Base-by-base conservation (phyloP, 2,888 invertebrate genomes). In the Cheilosia grossa region DNA sequence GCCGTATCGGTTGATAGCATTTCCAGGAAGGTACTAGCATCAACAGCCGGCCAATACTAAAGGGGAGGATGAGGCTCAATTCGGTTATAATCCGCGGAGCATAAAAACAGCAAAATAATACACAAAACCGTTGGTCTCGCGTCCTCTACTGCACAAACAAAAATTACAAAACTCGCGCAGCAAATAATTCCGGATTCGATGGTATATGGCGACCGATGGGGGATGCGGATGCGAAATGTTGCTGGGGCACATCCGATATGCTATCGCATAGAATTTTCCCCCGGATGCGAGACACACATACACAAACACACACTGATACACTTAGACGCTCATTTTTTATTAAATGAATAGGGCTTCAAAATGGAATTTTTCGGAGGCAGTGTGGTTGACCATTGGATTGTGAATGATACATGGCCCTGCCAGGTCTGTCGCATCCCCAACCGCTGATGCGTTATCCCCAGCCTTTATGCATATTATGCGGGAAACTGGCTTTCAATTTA, bases 371-470 rank as follows among this genome's bases (percentile, higher is more conserved):
- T 73, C 33, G 58, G 64, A 80, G 54, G 80, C 81, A 56, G 64
- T 81, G 85, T 78, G 81, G 85, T 85, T 81, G 81, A 85, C 85
- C 81, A 85, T 85, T 85, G 85, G 85, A 85, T 85, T 85, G 85
- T 72, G 81, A 81, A 85, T 85, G 85, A 85, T 85, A 85, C 85
- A 85, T 85, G 66, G 72, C 85, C 37, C 70, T 51, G 47, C 64
- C 70, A 66, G 81, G 85, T 85, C 74, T 75, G 81, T 81, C 75
- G 81, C 72, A 85, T 70, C 54, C 81, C 66, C 40, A 63, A 72
- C 56, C 64, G 27, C 79, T 53, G 49, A 17, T 40, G 33, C 44
- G 37, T 37, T 37, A 4, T 37, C n/a, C 6, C 44, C 15, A 44
- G 10, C 58, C 40, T 47, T 19, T 78, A 66, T 59, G 33, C 40